Evolutionary conservation across 2,888 invertebrate species (phyloP), one percentile per base, ranked within the genome.

Genomic region (Melieria omissa): DNA sequence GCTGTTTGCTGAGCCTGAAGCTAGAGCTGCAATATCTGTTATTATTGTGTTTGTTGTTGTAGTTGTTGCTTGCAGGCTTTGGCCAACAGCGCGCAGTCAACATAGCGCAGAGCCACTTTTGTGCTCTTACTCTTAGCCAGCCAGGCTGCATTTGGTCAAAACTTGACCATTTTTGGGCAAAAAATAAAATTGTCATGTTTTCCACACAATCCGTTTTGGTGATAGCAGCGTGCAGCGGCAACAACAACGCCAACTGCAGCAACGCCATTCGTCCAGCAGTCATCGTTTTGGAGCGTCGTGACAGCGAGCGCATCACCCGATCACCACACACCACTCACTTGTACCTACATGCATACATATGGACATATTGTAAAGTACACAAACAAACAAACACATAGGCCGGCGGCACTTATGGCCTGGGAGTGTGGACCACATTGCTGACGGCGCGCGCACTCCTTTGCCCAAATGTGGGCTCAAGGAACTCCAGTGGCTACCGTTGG

Each of bases 391-490:
- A 16, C 16, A 16, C 16, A 16, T 16, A 1, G 16, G 16, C 16
- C 41, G 46, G 47, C 10, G 41, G 14, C 46, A 66, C 58, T 46
- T 58, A 42, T 16, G 47, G 58, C 14, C 47, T 47, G 42, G 10
- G 58, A 46, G 42, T 66, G n/a, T 29, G 7, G 9, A 29, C 14
- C 55, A 42, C 16, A 16, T 16, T 16, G 2, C 16, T 16, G 16
- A 16, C 16, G 16, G 1, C 16, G 16, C 16, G 16, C 16, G 16
- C 16, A 16, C 16, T 16, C 16, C 16, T 16, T 74, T 79, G 77
- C 74, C 81, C 82, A 81, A 79, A 78, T 82, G 82, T 81, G 80
- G 82, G 75, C 81, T 82, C 83, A 84, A 77, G 77, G 80, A 77
- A 79, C 78, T 77, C 77, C 69, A 76, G 49, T 9, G 54, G 12